A percentile compares a stretch with the other conserved stretches of the same genome.
Evolutionary conservation across 2,888 invertebrate species (phyloP).

Genomic region (Nephrocerus scutellatus): DNA sequence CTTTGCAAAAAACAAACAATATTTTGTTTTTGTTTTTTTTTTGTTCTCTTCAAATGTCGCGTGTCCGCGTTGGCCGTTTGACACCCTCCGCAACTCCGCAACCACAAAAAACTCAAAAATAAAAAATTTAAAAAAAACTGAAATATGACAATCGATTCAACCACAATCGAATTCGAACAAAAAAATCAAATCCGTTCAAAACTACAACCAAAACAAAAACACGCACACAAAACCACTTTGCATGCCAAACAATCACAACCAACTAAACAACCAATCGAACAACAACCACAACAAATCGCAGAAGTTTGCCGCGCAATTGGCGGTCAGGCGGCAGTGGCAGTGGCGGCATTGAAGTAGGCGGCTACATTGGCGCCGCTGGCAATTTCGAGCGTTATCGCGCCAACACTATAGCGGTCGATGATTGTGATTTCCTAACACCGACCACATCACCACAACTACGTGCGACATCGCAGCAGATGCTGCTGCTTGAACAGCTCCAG

Average conservation of each 20-base stretch:
- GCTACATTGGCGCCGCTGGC: conserved; percentile 12
- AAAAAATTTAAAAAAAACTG: too few species aligned
- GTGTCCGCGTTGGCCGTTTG: too few species aligned
- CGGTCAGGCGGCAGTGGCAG: conserved; percentile 27
- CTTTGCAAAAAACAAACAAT: conserved; percentile 1
- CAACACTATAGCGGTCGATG: conserved; percentile 45
- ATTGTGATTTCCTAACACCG: conserved; percentile 37
- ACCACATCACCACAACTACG: conserved; percentile 22
- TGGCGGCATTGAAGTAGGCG: not conserved
- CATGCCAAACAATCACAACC: conserved; percentile 11
- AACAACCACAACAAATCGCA: conserved; percentile 28
- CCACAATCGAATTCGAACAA: conserved; percentile 4
- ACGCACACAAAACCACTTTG: conserved; percentile 19
- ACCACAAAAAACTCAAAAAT: too few species aligned
- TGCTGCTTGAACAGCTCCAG: conserved; percentile 40
- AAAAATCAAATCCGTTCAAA: not conserved
- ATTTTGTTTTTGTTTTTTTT: conserved; percentile 1
- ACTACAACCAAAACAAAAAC: conserved; percentile 12
- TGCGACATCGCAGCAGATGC: conserved; percentile 32
- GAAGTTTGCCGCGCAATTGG: conserved; percentile 46
- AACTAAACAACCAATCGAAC: conserved; percentile 3
- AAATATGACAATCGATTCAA: too few species aligned
- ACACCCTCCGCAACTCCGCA: too few species aligned
- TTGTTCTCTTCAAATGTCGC: too few species aligned
- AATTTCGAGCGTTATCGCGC: conserved; percentile 41